Evolutionary conservation across 2,888 invertebrate genomes (phyloP), one percentile per base, ranked within the genome.

Genomic region (Nezara viridula): DNA sequence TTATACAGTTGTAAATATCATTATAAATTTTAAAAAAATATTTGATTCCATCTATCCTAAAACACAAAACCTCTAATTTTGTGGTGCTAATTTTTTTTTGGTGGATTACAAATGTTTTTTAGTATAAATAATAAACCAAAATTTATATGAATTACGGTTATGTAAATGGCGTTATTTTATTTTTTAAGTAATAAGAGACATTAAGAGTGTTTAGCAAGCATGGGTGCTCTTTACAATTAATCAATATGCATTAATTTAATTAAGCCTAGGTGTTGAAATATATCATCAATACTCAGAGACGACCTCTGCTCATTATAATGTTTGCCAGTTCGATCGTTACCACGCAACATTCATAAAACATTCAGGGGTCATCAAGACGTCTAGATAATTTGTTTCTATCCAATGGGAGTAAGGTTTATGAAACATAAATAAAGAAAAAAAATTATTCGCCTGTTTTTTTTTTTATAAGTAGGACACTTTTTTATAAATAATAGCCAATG

Each of bases 301-400:
- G 66, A 37, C 37, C 66, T 37, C 6, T 21, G 0, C 19, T 16
- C 37, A 37, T 73, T 73, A 73, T n/a, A n/a, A n/a, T 37, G 37
- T 73, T 73, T 32, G 60, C 32, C 66, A 73, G 66, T 37, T 73
- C 66, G 66, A 73, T 73, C 7, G 66, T 73, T 73, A n/a, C 66
- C 66, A 73, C 32, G 66, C 66, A 73, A 73, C 66, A 37, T 73
- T 7, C 66, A 73, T 73, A 37, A 73, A 73, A 73, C 66, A 73
- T 73, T 73, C 66, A 73, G 1, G 21, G 66, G 19, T 32, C 37
- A 73, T 73, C 66, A 19, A 21, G 37, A 37, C 21, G 4, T 73
- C 19, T 37, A 9, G 7, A 12, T 9, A 19, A 73, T 73, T 73
- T 73, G 37, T 73, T 37, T 14, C 21, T 73, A 73, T 27, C n/a